A percentile compares a stretch with the other conserved stretches of the same genome.
These are phyloP conservation scores for Falco novaeseelandiae DNA, from an alignment of 2,797 vertebrate species.

Conservation along the genomic window DNA sequence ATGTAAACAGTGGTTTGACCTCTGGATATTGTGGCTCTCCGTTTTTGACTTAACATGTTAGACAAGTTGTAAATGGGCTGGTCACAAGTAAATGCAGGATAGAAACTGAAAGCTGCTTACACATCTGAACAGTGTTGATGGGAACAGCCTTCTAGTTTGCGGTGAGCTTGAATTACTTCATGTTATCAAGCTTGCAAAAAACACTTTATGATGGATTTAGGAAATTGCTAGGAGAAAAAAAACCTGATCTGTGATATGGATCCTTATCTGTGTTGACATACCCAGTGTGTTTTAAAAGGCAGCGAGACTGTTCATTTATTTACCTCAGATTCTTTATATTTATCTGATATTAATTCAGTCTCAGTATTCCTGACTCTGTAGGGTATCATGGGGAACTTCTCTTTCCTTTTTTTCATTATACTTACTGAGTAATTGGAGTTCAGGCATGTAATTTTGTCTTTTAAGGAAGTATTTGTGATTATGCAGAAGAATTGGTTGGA, in stretches of 20 bases:
- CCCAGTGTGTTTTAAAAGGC: not conserved
- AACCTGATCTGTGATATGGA: fast-evolving
- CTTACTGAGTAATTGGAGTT: not conserved
- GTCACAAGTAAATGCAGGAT: not conserved
- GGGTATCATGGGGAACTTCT: not conserved
- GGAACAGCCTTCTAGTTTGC: not conserved
- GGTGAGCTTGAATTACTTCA: not conserved
- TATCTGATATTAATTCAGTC: not conserved
- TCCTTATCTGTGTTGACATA: not conserved
- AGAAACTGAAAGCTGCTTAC: not conserved
- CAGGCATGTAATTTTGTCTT: not conserved
- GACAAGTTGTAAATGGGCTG: not conserved
- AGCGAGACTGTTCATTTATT: not conserved
- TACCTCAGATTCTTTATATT: not conserved
- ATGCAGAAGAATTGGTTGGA: not conserved
- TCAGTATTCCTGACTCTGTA: not conserved
- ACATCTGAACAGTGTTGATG: not conserved
- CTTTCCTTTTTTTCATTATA: not conserved
- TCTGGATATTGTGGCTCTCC: not conserved
- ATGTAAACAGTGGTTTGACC: not conserved
- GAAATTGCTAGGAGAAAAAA: not conserved
- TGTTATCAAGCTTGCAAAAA: not conserved
- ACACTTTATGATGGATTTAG: not conserved
- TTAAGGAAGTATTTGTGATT: not conserved
- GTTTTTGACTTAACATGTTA: not conserved